Conservation (phyloP, 2,888 invertebrate species). For the Mythimna vitellina region DNA sequence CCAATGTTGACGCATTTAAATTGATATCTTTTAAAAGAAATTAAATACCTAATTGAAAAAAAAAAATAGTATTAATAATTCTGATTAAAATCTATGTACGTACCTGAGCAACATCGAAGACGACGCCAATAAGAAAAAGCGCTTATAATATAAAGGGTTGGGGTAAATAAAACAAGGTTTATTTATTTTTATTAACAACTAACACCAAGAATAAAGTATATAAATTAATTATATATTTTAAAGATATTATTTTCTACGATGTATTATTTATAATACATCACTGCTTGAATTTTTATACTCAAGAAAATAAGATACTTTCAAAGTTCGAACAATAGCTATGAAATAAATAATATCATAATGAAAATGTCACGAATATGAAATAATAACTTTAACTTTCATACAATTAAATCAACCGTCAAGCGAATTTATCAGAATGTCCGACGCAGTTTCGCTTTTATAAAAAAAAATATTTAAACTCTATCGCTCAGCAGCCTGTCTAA, state of each 20-base stretch:
- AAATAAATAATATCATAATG: conserved; percentile 21
- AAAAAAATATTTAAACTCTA: conserved; percentile 15
- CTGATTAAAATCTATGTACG: conserved; percentile 33
- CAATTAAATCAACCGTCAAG: neutral
- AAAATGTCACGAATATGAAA: neutral
- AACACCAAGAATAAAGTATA: neutral
- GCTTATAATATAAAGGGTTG: neutral
- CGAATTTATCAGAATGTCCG: conserved; percentile 39
- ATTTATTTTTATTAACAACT: conserved; percentile 1
- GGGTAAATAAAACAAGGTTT: conserved; percentile 37
- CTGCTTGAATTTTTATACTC: no score
- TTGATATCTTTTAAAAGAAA: neutral
- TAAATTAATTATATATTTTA: conserved; percentile 3
- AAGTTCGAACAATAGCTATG: neutral
- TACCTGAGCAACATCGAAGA: conserved; percentile 29
- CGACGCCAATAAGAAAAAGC: conserved; percentile 1
- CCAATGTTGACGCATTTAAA: neutral
- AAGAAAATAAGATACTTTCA: neutral
- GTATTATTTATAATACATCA: neutral
- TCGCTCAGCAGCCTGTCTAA: conserved; percentile 34
- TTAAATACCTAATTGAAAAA: neutral
- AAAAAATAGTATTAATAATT: neutral
- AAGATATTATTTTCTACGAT: neutral
- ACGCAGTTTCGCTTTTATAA: conserved; percentile 43
- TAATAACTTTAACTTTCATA: neutral